Conservation (phyloP, 2,797 vertebrate species). For the Pseudotriccus pelzelni region DNA sequence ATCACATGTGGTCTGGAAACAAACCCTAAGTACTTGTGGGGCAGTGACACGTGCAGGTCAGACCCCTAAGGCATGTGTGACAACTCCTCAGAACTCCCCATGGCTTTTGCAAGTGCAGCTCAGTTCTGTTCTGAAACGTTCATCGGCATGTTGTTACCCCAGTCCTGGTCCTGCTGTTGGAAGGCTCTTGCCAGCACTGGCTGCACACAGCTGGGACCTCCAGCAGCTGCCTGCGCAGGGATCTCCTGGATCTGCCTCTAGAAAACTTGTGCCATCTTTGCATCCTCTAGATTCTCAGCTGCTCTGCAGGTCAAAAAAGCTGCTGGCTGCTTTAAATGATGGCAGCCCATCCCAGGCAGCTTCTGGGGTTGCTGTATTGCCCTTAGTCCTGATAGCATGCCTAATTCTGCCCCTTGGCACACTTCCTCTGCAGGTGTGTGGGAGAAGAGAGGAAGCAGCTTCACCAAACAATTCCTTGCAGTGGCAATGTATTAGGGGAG, state of each 20-base stretch:
- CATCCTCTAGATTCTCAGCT: slow-evolving; percentile 24
- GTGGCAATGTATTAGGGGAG: neutral
- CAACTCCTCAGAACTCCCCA: neutral
- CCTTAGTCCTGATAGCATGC: neutral
- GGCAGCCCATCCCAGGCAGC: neutral
- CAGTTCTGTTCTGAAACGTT: neutral
- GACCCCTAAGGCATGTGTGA: neutral
- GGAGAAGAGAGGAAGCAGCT: neutral
- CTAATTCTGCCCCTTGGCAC: neutral
- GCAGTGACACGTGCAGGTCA: neutral
- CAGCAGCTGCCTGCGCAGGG: neutral
- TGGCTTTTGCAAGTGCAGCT: neutral
- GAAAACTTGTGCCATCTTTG: neutral
- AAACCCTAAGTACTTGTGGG: neutral
- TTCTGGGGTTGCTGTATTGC: neutral
- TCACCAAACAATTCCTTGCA: neutral
- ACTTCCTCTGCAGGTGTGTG: neutral
- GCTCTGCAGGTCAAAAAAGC: neutral
- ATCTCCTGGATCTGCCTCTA: neutral
- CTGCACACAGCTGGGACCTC: neutral
- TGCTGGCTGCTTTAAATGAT: neutral
- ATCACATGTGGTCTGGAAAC: neutral
- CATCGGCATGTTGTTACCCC: fast-evolving
- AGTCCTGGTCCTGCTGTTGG: neutral
- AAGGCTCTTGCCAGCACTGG: neutral